phyloP scores from a whole-genome alignment of 2,797 vertebrate species.

The Acanthopagrus latus region DNA sequence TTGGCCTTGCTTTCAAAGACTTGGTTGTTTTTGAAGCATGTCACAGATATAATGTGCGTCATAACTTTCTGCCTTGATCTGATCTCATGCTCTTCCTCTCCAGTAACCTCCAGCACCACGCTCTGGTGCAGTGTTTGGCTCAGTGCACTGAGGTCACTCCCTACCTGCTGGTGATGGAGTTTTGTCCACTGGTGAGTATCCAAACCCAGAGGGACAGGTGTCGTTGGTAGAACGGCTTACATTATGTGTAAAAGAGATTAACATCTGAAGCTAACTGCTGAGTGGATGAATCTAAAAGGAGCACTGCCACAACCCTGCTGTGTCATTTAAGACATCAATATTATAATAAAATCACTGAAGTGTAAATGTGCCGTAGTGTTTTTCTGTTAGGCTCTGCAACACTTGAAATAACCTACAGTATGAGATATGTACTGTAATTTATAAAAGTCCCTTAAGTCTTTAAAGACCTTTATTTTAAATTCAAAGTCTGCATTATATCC shows the following conservation, averaged over 20 bases:
- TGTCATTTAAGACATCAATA: background rate
- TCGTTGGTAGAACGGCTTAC: background rate
- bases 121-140: constrained; percentile 94
- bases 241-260: background rate
- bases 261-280: background rate
- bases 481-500: background rate
- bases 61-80: no score
- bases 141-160: constrained; percentile 95
- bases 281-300: background rate
- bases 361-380: background rate
- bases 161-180: constrained; percentile 98
- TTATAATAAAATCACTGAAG: background rate
- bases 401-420: background rate
- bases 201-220: background rate
- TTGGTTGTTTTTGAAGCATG: background rate
- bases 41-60: background rate
- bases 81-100: background rate
- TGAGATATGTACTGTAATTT: background rate
- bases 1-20: no score
- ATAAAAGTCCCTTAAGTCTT: background rate
- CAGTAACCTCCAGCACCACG: constrained; percentile 93
- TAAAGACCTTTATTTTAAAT: background rate
- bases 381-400: background rate
- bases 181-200: constrained; percentile 94
- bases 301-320: background rate